Percentiles rank a stretch among this genome's conserved stretches.
Conservation (phyloP, 2,113 vertebrate genomes). For the Apistogramma diplotaenia region DNA sequence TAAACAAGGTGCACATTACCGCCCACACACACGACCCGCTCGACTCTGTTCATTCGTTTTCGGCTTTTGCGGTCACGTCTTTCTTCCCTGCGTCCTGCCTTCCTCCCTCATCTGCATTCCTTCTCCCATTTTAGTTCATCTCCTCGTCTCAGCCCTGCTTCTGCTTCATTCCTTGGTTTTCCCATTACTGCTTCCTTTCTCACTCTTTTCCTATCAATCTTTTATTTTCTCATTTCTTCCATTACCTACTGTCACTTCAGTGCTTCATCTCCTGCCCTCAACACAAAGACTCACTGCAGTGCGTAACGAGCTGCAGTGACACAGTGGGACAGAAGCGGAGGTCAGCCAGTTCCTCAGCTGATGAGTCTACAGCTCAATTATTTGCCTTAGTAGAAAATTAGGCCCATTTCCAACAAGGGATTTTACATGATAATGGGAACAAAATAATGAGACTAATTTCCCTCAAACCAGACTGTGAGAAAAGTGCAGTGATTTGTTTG, state of each 20-base stretch:
- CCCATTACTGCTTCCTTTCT: background rate
- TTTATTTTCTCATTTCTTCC: background rate
- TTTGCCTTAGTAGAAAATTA: slow-evolving; percentile 33
- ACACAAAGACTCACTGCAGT: background rate
- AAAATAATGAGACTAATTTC: slow-evolving; percentile 48
- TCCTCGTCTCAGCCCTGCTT: background rate
- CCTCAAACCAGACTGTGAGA: slow-evolving; percentile 3
- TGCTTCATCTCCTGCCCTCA: background rate
- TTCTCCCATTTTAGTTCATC: background rate
- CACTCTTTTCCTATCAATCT: background rate
- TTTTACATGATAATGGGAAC: slow-evolving; percentile 31
- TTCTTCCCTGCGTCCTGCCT: background rate
- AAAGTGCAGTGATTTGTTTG: slow-evolving; percentile 15
- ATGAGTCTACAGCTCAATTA: slow-evolving; percentile 33
- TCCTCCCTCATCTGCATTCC: background rate
- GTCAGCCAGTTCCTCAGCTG: slow-evolving; percentile 12
- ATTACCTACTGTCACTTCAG: background rate
- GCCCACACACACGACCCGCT: background rate
- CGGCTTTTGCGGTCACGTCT: background rate
- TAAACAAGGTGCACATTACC: slow-evolving; percentile 2
- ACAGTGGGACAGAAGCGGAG: background rate
- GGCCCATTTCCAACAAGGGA: background rate
- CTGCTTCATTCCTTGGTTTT: background rate
- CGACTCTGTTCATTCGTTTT: slow-evolving; percentile 6
- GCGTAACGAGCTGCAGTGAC: background rate